Conservation (phyloP, 2,888 invertebrate species). For the Trichacis sp. region DNA sequence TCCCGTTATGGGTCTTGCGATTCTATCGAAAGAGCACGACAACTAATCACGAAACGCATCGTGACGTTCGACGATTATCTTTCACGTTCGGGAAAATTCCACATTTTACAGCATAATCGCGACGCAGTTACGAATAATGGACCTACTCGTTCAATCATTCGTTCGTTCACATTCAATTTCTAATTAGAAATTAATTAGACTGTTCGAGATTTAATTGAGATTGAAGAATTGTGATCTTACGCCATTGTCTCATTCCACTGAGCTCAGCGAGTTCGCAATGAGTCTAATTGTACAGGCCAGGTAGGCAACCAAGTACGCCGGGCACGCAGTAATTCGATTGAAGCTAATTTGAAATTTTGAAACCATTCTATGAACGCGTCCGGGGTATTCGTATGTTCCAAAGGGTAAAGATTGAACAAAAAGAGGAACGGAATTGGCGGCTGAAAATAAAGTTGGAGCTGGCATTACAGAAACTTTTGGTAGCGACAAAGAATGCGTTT, state of each 20-base stretch:
- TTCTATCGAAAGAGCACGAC: slow-evolving; percentile 30
- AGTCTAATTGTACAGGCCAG: slow-evolving; percentile 49
- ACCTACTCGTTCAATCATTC: no score
- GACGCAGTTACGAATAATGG: slow-evolving; percentile 10
- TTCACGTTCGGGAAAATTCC: slow-evolving; percentile 36
- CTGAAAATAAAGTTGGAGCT: slow-evolving; percentile 28
- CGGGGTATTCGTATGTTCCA: slow-evolving; percentile 43
- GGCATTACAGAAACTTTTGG: slow-evolving; percentile 28
- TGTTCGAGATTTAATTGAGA: no score
- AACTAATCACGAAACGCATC: slow-evolving; percentile 38
- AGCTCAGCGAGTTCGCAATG: slow-evolving; percentile 26
- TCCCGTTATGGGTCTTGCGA: slow-evolving; percentile 41
- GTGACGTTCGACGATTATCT: slow-evolving; percentile 38
- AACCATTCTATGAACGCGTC: slow-evolving; percentile 44
- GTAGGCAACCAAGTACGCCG: slow-evolving; percentile 44
- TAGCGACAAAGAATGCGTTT: slow-evolving; percentile 14
- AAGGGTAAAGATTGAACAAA: slow-evolving; percentile 34
- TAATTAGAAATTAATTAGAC: no score
- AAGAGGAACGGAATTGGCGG: slow-evolving; percentile 17
- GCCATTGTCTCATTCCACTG: slow-evolving; percentile 5
- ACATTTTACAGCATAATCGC: slow-evolving; percentile 38
- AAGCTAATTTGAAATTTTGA: slow-evolving; percentile 66
- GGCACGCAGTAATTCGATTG: slow-evolving; percentile 62
- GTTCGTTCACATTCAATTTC: no score
- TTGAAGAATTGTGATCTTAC: no score